A percentile compares a stretch with the other conserved stretches of the same genome.
Evolutionary conservation across 2,797 vertebrate species (phyloP).

Genomic region (Hydrolagus colliei): DNA sequence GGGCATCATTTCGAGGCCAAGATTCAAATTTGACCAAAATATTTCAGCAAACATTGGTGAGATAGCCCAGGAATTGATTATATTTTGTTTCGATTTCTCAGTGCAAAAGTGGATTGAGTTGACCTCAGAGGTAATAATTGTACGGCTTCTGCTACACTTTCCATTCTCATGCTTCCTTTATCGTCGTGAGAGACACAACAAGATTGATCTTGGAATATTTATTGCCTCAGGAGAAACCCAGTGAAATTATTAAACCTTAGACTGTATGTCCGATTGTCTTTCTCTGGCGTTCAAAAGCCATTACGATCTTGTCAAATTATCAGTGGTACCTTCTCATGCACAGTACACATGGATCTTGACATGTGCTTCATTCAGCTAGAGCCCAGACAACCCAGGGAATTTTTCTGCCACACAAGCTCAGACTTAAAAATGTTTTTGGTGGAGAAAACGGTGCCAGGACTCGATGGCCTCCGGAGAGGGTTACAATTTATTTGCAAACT

Average conservation of each 20-base stretch:
- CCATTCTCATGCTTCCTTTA: too few species aligned
- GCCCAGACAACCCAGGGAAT: background rate
- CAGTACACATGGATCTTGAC: background rate
- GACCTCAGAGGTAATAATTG: background rate
- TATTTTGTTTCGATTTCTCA: background rate
- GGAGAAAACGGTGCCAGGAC: background rate
- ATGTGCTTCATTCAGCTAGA: background rate
- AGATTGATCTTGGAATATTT: background rate
- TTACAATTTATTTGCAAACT: background rate
- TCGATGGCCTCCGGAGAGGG: background rate
- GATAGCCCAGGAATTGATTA: background rate
- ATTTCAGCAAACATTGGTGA: background rate
- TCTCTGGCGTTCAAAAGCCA: background rate
- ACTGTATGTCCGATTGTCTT: background rate
- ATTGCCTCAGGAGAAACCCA: background rate
- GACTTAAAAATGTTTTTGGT: background rate
- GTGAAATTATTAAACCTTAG: background rate
- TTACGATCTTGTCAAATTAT: background rate
- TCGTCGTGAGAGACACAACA: too few species aligned
- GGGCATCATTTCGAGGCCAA: too few species aligned
- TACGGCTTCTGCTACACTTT: background rate
- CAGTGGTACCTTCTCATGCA: background rate
- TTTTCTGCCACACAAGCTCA: background rate
- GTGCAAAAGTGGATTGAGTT: background rate
- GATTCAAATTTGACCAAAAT: too few species aligned